phyloP scores from a whole-genome alignment of 2,797 vertebrate genomes.

The Melanotaenia pygmaea region DNA sequence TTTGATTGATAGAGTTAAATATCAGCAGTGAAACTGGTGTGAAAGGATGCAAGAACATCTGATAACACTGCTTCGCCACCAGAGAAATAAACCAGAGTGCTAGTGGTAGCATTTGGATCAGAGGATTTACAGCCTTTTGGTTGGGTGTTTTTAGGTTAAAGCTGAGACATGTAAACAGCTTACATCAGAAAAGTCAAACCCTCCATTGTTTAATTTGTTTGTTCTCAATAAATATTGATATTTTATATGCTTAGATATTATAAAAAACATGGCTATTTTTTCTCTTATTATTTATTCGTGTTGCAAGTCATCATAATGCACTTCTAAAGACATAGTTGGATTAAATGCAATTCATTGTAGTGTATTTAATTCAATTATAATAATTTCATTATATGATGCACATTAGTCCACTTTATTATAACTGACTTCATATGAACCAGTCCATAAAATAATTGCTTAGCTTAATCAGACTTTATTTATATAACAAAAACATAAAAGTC shows the following conservation, averaged over 20 bases:
- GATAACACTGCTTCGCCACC: slow-evolving; percentile 33
- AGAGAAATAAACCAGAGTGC: slow-evolving; percentile 25
- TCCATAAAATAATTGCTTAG: background rate
- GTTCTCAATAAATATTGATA: background rate
- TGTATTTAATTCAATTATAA: background rate
- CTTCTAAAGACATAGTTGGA: background rate
- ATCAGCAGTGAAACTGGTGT: slow-evolving; percentile 17
- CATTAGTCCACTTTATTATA: background rate
- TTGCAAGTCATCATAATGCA: no score
- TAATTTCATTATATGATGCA: background rate
- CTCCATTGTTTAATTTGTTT: background rate
- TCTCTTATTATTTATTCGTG: no score
- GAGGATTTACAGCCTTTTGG: background rate
- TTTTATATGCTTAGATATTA: background rate
- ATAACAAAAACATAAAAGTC: no score
- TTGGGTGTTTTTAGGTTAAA: slow-evolving; percentile 17
- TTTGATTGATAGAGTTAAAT: slow-evolving; percentile 36
- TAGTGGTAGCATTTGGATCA: slow-evolving; percentile 30
- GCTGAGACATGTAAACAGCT: slow-evolving; percentile 12
- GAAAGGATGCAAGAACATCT: slow-evolving; percentile 15
- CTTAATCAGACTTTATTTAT: no score
- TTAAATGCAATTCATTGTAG: background rate
- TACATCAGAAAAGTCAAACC: slow-evolving; percentile 6
- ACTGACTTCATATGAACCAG: background rate
- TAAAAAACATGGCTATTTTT: background rate